Evolutionary conservation across 1,140 invertebrate species (phyloP), one percentile per base, ranked within the genome.

Genomic region (Solenopsis invicta): DNA sequence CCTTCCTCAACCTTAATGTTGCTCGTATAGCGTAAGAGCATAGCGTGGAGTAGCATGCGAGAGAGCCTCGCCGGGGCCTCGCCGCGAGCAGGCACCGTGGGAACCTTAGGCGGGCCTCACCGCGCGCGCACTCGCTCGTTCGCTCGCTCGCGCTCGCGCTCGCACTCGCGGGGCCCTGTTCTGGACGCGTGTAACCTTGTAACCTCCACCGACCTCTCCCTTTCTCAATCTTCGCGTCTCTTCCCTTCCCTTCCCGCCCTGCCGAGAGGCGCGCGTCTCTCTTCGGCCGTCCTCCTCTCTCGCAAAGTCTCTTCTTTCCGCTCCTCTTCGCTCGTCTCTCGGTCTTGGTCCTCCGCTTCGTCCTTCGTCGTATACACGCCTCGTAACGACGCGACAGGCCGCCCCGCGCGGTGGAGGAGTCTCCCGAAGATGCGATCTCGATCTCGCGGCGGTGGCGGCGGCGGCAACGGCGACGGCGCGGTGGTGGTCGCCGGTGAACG

Each of bases 81-180:
- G 94, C 94, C 94, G 93, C 94, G 92, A 94, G 93, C 94, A 93
- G 94, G 93, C 93, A 95, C 94, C 94, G 94, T 95, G 94, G 94
- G 94, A 95, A 95, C 93, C 91, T 94, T 94, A 94, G 94, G 94
- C 94, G 93, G 94, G 92, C 94, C 94, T 82, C 93, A 69, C 85
- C 88, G 82, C 77, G 84, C 72, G 76, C 76, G 41, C 76, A 54
- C 88, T 66, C 78, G 69, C 18, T 88, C 88, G 88, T 62, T 75
- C 72, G 74, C 76, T 41, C 76, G 76, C 66, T 87, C 78, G 71
- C 64, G 50, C 80, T 71, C 67, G 41, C 87, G 88, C 74, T 87
- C 78, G 71, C 64, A 50, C 80, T 71, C 67, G 41, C 87, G 88
- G 87, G 91, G 91, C 92, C 92, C 92, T 91, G 92, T 92, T 93